Base-by-base conservation (phyloP, 1,140 invertebrate genomes). In the Lamellibrachia luymesi region DNA sequence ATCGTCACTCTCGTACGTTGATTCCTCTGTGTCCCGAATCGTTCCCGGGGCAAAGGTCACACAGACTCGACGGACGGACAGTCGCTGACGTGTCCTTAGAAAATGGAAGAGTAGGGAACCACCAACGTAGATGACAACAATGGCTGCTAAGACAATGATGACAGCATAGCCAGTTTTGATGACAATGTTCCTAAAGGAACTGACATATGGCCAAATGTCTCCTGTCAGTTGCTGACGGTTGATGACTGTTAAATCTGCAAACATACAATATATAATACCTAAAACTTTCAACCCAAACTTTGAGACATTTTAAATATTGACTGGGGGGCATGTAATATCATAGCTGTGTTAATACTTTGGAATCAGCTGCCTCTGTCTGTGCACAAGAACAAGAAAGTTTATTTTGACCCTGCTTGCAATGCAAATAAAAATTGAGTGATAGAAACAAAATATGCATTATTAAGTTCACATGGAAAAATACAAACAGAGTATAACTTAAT, bases 21-120 rank as follows among this genome's bases (percentile, higher is more conserved):
- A 51, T 27, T 92, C 92, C 50, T 92, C 92, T 17, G 92, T 50
- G 51, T 92, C 92, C 6, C 92, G 52, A 10, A 64, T 50, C 38
- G 50, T 52, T 51, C 50, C 49, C 8, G 52, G 92, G 56, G 89
- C 38, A 90, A 49, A 90, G 27, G 56, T 50, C 10, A 90, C 52
- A 17, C 89, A 90, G 8, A 93, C 51, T 2, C 89, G 51, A 2
- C 92, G 51, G 13, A 93, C 92, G 38, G 93, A 89, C n/a, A 93
- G 90, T 22, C 92, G 51, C 56, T 93, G 92, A 27, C 92, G 51
- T 51, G 92, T 80, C 90, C 90, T 93, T 6, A 93, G 92, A 56
- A 89, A 93, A 51, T 93, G 92, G 52, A 93, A 56, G 50, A 93
- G 25, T 80, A 93, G 50, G 51, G 52, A 38, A 50, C 93, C 93